Percentiles rank a stretch among this genome's conserved stretches.
These are phyloP conservation scores for Acropora yongei DNA, from an alignment of 64 coral and sea anemone genomes.

Conservation along the genomic window DNA sequence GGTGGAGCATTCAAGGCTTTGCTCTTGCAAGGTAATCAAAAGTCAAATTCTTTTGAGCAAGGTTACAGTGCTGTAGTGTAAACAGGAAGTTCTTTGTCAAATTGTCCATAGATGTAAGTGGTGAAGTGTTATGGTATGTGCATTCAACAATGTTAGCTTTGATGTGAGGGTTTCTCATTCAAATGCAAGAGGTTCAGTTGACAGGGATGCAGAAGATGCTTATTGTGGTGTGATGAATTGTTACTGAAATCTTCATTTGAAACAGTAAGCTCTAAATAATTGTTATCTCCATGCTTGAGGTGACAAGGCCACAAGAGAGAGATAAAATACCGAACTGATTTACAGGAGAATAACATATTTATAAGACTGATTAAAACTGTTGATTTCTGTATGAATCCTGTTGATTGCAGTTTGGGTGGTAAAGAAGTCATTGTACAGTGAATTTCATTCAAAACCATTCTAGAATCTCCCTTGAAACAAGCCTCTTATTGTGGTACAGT, in stretches of 20 bases:
- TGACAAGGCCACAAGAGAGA: background rate
- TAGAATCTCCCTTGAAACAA: background rate
- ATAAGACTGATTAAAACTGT: background rate
- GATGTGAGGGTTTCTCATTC: too few species aligned
- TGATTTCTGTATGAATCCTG: too few species aligned
- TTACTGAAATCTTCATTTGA: background rate
- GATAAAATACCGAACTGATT: background rate
- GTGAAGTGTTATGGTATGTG: background rate
- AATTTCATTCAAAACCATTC: background rate
- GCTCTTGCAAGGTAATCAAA: background rate
- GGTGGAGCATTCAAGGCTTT: background rate
- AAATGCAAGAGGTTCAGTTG: too few species aligned
- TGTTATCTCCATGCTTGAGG: background rate
- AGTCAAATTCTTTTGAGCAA: constrained; percentile 29
- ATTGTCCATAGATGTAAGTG: background rate
- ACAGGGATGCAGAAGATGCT: too few species aligned
- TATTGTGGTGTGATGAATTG: background rate
- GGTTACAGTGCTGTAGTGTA: background rate
- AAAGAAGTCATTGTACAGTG: background rate
- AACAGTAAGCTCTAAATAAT: background rate
- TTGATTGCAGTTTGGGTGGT: too few species aligned
- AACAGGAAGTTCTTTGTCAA: constrained; percentile 23
- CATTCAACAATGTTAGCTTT: too few species aligned
- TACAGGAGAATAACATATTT: background rate
- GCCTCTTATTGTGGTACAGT: background rate